Base-by-base conservation (phyloP, 2,113 vertebrate species). In the Neofelis nebulosa region DNA sequence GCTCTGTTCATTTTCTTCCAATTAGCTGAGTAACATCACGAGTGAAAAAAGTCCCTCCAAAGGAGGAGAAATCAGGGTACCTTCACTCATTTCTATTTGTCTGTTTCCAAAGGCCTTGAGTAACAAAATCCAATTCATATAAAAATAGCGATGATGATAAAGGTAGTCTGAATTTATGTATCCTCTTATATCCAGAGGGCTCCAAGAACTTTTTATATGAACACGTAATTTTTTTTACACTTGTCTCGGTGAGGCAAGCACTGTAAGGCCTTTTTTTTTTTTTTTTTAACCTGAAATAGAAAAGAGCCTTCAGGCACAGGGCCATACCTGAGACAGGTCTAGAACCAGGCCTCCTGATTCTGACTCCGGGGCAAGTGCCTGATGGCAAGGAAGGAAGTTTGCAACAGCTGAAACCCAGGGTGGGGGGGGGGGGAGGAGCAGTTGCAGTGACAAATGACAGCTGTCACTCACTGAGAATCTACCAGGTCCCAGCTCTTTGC, bases 1-100 rank as follows among this genome's bases (percentile, higher is more conserved):
- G 18, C 9, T 23, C 41, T 79, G 65, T 61, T 96, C 33, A 8
- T 87, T 85, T 90, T 69, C 92, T 96, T 94, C 95, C 95, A 97
- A 98, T 97, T 92, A 95, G 92, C 57, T 82, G 55, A 96, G 87
- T 63, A 92, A 95, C 65, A 16, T 87, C 50, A 96, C 5, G 85
- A 92, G 57, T 61, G 50, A 68, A 83, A 74, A 89, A 80, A 66
- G 63, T 74, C 50, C 50, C 71, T 93, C 73, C 31, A 8, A 91
- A 52, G n/a, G 66, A 41, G 84, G 31, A 16, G 16, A 85, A 93
- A 65, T 89, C 82, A 85, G 82, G 52, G 11, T 71, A 63, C 89
- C 87, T 92, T 96, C 68, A 55, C 33, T 52, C 2, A 23, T 85
- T 96, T 81, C 92, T 96, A 84, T 97, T 98, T 87, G 52, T 89